phyloP scores from a whole-genome alignment of 2,888 invertebrate genomes.

The Melanostoma scalare region DNA sequence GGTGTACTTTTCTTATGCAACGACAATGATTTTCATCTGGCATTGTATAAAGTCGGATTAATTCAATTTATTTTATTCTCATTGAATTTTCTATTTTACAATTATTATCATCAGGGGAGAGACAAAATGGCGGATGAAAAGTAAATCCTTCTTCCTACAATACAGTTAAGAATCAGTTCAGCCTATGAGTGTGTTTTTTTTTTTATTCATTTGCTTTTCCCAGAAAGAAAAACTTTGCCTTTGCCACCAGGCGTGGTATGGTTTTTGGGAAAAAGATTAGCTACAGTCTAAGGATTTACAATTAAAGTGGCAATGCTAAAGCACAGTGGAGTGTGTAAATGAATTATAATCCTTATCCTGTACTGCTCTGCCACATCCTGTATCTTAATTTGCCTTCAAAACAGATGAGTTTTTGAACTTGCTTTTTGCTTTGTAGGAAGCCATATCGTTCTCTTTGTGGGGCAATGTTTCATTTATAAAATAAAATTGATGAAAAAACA shows the following conservation, averaged over 20 bases:
- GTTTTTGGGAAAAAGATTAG: slow-evolving; percentile 34
- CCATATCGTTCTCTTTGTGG: slow-evolving; percentile 16
- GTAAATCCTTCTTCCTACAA: not conserved
- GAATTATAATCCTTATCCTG: slow-evolving; percentile 32
- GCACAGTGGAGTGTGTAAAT: slow-evolving; percentile 41
- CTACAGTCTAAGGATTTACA: slow-evolving; percentile 29
- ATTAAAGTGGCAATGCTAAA: slow-evolving; percentile 12
- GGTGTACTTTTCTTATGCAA: slow-evolving; percentile 8
- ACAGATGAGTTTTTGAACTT: slow-evolving; percentile 24
- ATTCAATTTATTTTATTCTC: slow-evolving; percentile 62
- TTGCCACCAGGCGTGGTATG: slow-evolving; percentile 38
- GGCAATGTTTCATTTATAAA: slow-evolving; percentile 17
- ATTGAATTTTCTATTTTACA: slow-evolving; percentile 50
- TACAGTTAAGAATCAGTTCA: slow-evolving; percentile 27
- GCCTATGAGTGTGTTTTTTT: slow-evolving; percentile 11
- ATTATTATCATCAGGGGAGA: slow-evolving; percentile 12
- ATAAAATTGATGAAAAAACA: slow-evolving; percentile 10
- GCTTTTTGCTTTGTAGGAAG: not conserved
- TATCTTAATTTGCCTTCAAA: slow-evolving; percentile 4
- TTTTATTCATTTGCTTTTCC: not conserved
- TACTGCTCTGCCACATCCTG: not conserved
- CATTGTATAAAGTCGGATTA: slow-evolving; percentile 57
- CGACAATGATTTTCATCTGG: slow-evolving; percentile 54
- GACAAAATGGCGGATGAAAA: slow-evolving; percentile 17
- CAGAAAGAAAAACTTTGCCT: slow-evolving; percentile 45